phyloP scores from a whole-genome alignment of 2,797 vertebrate genomes.

The Falco concolor region DNA sequence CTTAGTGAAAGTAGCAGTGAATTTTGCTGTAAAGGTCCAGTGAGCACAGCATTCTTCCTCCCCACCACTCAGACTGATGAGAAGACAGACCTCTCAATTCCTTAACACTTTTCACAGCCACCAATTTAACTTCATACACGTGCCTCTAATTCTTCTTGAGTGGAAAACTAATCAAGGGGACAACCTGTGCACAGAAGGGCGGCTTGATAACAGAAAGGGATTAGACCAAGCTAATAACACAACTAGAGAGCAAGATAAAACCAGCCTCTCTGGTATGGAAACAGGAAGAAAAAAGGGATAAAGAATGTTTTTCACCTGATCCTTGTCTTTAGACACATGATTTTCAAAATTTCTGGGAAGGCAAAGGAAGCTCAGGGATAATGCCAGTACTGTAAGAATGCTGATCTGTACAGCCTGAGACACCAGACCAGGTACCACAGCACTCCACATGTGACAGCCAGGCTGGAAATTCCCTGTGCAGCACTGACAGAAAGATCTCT shows the following conservation, averaged over 20 bases:
- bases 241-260: background rate
- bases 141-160: background rate
- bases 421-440: rapidly evolving
- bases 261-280: background rate
- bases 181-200: background rate
- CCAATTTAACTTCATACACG: background rate
- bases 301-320: background rate
- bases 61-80: background rate
- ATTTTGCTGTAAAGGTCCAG: conserved; percentile 14
- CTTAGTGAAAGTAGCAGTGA: conserved; percentile 32
- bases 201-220: background rate
- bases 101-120: background rate
- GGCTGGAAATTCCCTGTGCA: background rate
- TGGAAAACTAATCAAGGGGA: background rate
- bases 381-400: background rate
- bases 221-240: background rate
- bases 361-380: background rate
- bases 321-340: background rate
- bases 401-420: background rate
- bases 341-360: background rate
- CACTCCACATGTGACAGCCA: too few relatives aligned
- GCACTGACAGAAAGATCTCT: background rate
- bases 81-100: background rate
- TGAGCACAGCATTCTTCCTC: background rate
- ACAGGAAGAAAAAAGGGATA: background rate